Conservation (phyloP, 2,113 vertebrate species). For the Plestiodon gilberti region DNA sequence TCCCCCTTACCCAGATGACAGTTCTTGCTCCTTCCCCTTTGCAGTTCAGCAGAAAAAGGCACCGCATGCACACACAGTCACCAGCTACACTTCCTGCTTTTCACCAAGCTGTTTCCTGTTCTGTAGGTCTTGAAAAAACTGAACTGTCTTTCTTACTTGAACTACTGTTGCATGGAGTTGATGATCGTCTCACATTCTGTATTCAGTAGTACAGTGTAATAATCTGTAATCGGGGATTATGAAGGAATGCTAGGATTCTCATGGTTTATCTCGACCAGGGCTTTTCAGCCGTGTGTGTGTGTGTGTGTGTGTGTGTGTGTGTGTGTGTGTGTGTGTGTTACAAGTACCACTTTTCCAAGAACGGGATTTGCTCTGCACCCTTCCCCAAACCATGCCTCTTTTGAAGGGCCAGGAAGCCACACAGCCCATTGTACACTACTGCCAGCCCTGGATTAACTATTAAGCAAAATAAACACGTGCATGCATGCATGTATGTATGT, state of each 20-base stretch:
- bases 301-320: too few species aligned
- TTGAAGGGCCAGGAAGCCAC: not conserved
- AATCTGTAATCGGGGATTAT: not conserved
- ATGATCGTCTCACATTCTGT: not conserved
- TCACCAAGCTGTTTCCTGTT: conserved; percentile 63
- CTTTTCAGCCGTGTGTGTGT: too few species aligned
- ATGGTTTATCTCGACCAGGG: too few species aligned
- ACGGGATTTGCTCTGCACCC: too few species aligned
- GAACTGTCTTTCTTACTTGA: conserved; percentile 36
- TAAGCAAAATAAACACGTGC: not conserved
- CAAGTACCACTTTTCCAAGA: too few species aligned
- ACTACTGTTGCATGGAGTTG: not conserved
- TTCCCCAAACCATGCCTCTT: too few species aligned
- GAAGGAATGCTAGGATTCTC: too few species aligned
- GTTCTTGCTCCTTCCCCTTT: not conserved
- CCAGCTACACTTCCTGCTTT: conserved; percentile 66
- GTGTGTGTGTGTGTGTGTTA: too few species aligned
- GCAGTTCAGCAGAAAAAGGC: conserved; percentile 49
- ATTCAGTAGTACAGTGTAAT: not conserved
- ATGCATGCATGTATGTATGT: too few species aligned
- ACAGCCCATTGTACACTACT: too few species aligned
- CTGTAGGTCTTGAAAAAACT: conserved; percentile 35
- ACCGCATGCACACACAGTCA: conserved; percentile 19
- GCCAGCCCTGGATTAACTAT: not conserved
- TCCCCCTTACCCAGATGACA: not conserved